A percentile compares a stretch with the other conserved stretches of the same genome.
These are phyloP conservation scores for Electrophaes corylata DNA, from an alignment of 2,888 invertebrate species.

Conservation along the genomic window DNA sequence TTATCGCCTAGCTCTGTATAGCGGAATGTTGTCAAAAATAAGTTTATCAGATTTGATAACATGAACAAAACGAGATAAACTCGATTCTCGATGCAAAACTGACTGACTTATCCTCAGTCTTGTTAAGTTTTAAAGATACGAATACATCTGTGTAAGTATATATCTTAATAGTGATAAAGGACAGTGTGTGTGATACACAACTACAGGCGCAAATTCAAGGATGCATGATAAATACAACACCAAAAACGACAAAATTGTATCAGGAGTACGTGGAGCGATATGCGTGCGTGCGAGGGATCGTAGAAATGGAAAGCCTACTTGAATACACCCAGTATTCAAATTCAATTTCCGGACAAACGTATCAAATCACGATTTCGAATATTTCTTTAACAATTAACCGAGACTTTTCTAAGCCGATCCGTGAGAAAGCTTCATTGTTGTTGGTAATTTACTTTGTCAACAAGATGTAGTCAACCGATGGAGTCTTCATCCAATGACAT, in stretches of 20 bases:
- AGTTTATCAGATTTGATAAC: constrained; percentile 40
- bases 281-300: constrained; percentile 35
- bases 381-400: constrained; percentile 54
- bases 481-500: constrained; percentile 58
- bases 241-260: no score
- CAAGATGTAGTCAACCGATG: constrained; percentile 48
- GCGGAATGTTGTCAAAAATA: constrained; percentile 35
- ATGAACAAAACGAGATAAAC: constrained; percentile 34
- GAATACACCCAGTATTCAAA: constrained; percentile 33
- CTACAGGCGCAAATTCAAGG: no score
- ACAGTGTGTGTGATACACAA: no score
- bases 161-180: no score
- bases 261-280: constrained; percentile 34
- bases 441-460: constrained; percentile 39
- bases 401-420: constrained; percentile 51
- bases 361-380: constrained; percentile 50
- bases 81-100: constrained; percentile 16
- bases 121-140: background rate
- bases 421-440: constrained; percentile 59
- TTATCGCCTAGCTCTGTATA: constrained; percentile 22
- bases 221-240: no score
- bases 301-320: constrained; percentile 38
- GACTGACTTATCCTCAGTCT: background rate
- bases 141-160: no score
- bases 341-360: constrained; percentile 41